Evolutionary conservation across 2,113 vertebrate genomes (phyloP), one percentile per base, ranked within the genome.

Genomic region (Calyptomena viridis): DNA sequence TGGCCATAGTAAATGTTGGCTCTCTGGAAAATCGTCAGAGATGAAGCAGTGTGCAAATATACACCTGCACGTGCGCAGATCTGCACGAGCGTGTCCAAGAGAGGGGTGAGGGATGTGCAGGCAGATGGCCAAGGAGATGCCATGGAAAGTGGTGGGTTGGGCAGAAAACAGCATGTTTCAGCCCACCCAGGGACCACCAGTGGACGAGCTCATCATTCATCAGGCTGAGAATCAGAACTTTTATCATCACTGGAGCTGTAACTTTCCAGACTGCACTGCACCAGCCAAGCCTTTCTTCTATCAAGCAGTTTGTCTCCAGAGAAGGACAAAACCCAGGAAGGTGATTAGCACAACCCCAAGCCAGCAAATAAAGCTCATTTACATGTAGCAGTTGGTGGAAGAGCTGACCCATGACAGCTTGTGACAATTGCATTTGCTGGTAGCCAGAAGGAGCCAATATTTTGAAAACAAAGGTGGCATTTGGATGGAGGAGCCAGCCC

Each of bases 31-130:
- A 30, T 58, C 35, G 35, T 27, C 3, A 2, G 12, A 24, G 35
- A 30, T 63, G 90, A 78, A 80, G 53, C 44, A 79, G 3, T 6
- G 5, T 20, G 21, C 17, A 46, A 13, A 42, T 33, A 52, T 42
- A 9, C 5, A 4, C 46, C 74, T 60, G 60, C 37, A 37, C 1
- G 2, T 3, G 2, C 33, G 37, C 46, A 62, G 60, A 23, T 44
- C 40, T 49, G 7, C 14, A 1, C 0, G 0, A 44, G n/a, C 0
- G 0, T 18, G 33, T 60, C 31, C 0, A 1, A 21, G 79, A 50
- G 53, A 14, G 39, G 44, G 7, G 6, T 56, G 39, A 8, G 14
- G 75, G 46, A 42, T 53, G 22, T 1, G 0, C 40, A 24, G n/a
- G 44, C 78, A 62, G 44, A 8, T 0, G 3, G 39, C 6, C 0